phyloP scores from a whole-genome alignment of 2,797 vertebrate genomes.

The Crypturellus tataupa region DNA sequence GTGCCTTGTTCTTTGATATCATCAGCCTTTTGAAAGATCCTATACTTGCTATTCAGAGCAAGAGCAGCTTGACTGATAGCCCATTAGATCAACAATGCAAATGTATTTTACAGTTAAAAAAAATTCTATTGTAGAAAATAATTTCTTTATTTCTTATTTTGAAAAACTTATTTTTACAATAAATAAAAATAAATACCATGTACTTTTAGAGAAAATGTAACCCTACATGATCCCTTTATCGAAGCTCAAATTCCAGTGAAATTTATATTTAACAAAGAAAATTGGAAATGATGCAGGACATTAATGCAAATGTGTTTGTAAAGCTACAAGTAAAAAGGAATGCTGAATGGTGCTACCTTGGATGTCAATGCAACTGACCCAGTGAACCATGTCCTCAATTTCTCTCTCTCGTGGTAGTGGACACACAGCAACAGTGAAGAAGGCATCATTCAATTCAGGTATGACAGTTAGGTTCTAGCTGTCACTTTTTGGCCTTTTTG shows the following conservation, averaged over 20 bases:
- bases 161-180: constrained; percentile 31
- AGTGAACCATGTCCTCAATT: not conserved
- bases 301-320: not conserved
- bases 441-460: not conserved
- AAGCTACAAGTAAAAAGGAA: not conserved
- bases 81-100: constrained; percentile 7
- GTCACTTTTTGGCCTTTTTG: not conserved
- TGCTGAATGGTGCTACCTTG: not conserved
- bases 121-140: constrained; percentile 1
- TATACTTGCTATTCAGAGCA: not conserved
- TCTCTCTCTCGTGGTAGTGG: not conserved
- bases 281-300: not conserved
- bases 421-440: not conserved
- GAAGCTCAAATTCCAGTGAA: not conserved
- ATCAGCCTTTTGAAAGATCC: constrained; percentile 23
- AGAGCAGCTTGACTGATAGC: constrained; percentile 22
- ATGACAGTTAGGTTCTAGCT: not conserved
- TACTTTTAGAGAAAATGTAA: not conserved
- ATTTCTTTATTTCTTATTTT: constrained; percentile 25
- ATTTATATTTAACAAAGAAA: not conserved
- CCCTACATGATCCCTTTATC: not conserved
- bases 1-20: not conserved
- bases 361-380: not conserved
- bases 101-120: constrained; percentile 24
- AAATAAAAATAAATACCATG: constrained; percentile 22